phyloP scores from a whole-genome alignment of 2,888 invertebrate species.

The Brachyptera putata region DNA sequence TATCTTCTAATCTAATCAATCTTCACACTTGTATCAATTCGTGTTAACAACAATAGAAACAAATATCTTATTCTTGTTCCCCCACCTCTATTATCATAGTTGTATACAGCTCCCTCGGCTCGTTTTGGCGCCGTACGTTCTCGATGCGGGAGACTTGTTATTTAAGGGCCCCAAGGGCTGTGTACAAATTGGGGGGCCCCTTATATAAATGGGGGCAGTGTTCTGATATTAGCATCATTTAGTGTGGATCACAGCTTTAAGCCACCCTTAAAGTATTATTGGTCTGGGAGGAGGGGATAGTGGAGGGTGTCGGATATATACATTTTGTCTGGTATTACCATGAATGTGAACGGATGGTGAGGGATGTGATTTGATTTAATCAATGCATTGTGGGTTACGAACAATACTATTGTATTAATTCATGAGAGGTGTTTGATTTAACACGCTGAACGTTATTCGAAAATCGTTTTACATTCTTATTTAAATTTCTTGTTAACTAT shows the following conservation, averaged over 20 bases:
- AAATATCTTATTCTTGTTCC: background rate
- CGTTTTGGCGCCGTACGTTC: no score
- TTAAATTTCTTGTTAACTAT: no score
- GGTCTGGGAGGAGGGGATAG: background rate
- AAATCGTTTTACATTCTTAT: no score
- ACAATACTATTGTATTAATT: no score
- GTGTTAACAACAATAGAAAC: background rate
- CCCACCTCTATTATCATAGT: background rate
- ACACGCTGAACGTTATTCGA: no score
- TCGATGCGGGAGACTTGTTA: slow-evolving; percentile 12
- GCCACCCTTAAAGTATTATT: background rate
- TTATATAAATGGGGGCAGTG: background rate
- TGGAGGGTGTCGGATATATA: background rate
- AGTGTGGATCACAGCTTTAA: slow-evolving; percentile 16
- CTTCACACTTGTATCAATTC: background rate
- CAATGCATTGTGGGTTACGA: background rate
- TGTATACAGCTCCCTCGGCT: no score
- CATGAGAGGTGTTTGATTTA: no score
- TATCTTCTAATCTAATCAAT: background rate
- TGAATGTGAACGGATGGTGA: background rate
- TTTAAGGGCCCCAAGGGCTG: background rate
- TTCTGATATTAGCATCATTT: slow-evolving; percentile 18
- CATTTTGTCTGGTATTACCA: background rate
- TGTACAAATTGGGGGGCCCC: background rate
- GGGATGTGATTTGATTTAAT: background rate